Conservation (phyloP, 2,888 invertebrate genomes). For the Resseliella maxima region DNA sequence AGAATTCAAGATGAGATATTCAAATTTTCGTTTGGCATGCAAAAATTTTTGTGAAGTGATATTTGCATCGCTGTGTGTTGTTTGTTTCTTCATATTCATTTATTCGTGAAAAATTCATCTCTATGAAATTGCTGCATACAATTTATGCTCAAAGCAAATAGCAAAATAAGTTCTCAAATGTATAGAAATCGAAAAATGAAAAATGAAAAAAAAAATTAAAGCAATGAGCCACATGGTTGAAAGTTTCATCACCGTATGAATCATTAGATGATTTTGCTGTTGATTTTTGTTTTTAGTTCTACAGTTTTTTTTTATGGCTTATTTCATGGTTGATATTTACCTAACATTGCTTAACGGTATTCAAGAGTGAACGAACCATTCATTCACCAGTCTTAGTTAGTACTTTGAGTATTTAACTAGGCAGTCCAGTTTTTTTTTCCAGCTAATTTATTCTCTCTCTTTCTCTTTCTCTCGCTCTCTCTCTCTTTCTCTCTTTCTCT, state of each 20-base stretch:
- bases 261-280: background rate
- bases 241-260: background rate
- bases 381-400: too few species aligned
- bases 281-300: background rate
- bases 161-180: background rate
- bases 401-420: background rate
- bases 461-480: background rate
- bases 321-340: slow-evolving; percentile 9
- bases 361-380: background rate
- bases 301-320: background rate
- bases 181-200: too few species aligned
- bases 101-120: background rate
- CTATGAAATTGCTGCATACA: background rate
- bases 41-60: background rate
- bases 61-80: background rate
- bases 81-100: background rate
- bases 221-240: background rate
- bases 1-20: slow-evolving; percentile 28
- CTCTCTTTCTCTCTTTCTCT: background rate
- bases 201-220: background rate
- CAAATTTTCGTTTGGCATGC: slow-evolving; percentile 20
- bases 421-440: background rate
- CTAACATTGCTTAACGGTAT: background rate
- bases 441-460: background rate
- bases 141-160: background rate